Percentiles rank a stretch among this genome's conserved stretches.
These are phyloP conservation scores for Campaea margaritaria DNA, from an alignment of 2,888 invertebrate species.

Conservation along the genomic window DNA sequence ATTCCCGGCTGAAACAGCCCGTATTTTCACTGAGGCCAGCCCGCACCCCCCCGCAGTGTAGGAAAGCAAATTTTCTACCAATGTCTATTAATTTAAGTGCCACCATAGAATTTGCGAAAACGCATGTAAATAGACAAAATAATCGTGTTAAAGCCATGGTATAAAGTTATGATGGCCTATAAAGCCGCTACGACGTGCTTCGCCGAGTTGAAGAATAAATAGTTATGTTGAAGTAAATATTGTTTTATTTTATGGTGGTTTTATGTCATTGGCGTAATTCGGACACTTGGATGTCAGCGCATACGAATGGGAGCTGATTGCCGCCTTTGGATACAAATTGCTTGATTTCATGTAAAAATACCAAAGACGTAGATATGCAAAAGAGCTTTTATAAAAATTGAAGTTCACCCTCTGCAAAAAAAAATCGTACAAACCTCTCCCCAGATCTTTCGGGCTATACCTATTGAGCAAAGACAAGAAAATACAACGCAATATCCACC, in stretches of 20 bases:
- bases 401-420: neutral
- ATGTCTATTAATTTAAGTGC: conserved; percentile 33
- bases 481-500: conserved; percentile 6
- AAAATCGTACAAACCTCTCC: neutral
- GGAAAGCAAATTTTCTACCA: too few species aligned
- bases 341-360: conserved; percentile 16
- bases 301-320: conserved; percentile 49
- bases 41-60: too few species aligned
- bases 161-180: conserved; percentile 35
- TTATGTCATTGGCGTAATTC: conserved; percentile 58
- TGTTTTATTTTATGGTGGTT: conserved; percentile 57
- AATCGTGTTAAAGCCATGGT: conserved; percentile 33
- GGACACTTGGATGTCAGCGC: conserved; percentile 46
- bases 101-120: conserved; percentile 30
- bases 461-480: conserved; percentile 1
- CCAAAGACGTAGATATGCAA: neutral
- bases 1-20: too few species aligned
- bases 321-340: conserved; percentile 20
- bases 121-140: conserved; percentile 34
- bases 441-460: neutral
- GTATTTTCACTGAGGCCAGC: too few species aligned
- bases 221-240: conserved; percentile 53
- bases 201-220: conserved; percentile 43
- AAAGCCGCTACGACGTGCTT: conserved; percentile 30
- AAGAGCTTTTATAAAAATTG: conserved; percentile 20